Evolutionary conservation across 2,888 invertebrate genomes (phyloP).

Genomic region (Amiota minor): DNA sequence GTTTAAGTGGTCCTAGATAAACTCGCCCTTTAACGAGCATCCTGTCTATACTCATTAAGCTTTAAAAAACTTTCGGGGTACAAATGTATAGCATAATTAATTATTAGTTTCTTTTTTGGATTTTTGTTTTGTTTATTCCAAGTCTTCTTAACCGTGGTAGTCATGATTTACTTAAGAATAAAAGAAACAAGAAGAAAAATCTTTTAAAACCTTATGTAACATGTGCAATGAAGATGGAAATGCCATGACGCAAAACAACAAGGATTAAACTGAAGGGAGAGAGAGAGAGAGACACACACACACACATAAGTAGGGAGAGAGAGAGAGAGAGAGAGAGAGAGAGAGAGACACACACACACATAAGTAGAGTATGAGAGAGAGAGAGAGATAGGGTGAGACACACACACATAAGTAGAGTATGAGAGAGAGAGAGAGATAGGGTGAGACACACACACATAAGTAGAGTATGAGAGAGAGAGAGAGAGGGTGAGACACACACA

Average conservation of each 20-base stretch:
- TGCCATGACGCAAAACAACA: background rate
- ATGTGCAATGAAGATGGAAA: background rate
- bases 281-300: background rate
- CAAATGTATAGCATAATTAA: no score
- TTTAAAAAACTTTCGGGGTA: no score
- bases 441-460: conserved; percentile 22
- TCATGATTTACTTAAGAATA: no score
- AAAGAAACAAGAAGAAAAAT: background rate
- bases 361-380: conserved; percentile 16
- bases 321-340: background rate
- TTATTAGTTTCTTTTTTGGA: no score
- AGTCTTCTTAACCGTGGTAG: no score
- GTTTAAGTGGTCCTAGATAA: no score
- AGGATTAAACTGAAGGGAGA: background rate
- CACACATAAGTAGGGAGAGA: conserved; percentile 1
- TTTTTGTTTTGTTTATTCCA: no score
- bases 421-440: conserved; percentile 20
- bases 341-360: background rate
- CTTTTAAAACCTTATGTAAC: background rate
- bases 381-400: conserved; percentile 11
- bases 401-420: no score
- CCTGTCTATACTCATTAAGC: no score
- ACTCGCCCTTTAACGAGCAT: no score
- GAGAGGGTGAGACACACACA: conserved; percentile 38
- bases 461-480: conserved; percentile 20